Evolutionary conservation across 2,797 vertebrate genomes (phyloP).

Genomic region (Poeciliopsis paucimaculata): DNA sequence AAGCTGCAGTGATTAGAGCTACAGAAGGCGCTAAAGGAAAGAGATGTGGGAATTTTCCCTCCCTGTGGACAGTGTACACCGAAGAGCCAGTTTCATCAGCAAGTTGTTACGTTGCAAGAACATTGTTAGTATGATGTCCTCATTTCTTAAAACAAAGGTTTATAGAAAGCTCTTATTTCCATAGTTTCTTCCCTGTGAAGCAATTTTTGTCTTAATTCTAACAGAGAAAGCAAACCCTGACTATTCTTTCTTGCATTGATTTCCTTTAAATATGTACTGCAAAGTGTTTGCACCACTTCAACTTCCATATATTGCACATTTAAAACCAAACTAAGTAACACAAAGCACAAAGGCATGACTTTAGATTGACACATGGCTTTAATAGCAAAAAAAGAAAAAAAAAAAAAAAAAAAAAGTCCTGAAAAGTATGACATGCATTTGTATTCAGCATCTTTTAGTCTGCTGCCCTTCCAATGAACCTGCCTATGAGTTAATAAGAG

Average conservation of each 20-base stretch:
- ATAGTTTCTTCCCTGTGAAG: slow-evolving; percentile 13
- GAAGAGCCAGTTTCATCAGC: slow-evolving; percentile 75
- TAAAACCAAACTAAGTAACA: not conserved
- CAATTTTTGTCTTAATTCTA: slow-evolving; percentile 8
- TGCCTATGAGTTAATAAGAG: not conserved
- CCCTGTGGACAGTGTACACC: slow-evolving; percentile 70
- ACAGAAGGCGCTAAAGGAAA: slow-evolving; percentile 46
- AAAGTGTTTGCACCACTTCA: not conserved
- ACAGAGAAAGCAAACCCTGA: slow-evolving; percentile 12
- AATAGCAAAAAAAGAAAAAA: not conserved
- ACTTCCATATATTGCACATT: not conserved
- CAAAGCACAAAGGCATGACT: not conserved
- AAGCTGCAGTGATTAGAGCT: slow-evolving; percentile 72
- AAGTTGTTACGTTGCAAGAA: slow-evolving; percentile 31
- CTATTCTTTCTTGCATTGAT: not conserved
- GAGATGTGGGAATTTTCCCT: slow-evolving; percentile 61
- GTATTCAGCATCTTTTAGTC: not conserved
- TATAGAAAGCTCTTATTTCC: slow-evolving; percentile 22
- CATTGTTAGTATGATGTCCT: slow-evolving; percentile 28
- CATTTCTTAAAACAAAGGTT: slow-evolving; percentile 41
- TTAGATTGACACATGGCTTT: not conserved
- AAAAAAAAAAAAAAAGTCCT: not conserved
- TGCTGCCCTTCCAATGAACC: not conserved
- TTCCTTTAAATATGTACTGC: not conserved
- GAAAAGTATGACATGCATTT: not conserved